Evolutionary conservation across 2,797 vertebrate genomes (phyloP).

Genomic region (Rhynchotus rufescens): DNA sequence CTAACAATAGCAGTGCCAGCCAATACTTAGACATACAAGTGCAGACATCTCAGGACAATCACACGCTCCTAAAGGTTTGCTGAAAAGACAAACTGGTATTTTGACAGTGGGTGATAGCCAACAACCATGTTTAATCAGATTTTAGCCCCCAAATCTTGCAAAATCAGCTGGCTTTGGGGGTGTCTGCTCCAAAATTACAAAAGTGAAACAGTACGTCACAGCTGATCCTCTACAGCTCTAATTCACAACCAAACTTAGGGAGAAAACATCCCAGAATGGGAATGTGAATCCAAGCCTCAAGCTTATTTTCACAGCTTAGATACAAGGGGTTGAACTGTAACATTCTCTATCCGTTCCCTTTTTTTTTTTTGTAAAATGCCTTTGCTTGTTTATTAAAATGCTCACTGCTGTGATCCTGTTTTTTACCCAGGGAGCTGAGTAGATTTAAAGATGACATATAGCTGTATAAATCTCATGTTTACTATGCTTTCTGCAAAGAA

Average conservation of each 20-base stretch:
- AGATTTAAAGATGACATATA: conserved; percentile 54
- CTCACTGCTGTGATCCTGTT: conserved; percentile 51
- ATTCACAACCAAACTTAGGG: neutral
- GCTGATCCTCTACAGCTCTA: conserved; percentile 5
- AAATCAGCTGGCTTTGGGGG: neutral
- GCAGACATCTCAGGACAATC: conserved; percentile 34
- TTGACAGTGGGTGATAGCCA: conserved; percentile 2
- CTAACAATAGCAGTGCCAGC: neutral
- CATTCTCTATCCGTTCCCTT: neutral
- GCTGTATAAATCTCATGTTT: conserved; percentile 40
- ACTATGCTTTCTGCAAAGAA: conserved; percentile 15
- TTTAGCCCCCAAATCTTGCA: conserved; percentile 31
- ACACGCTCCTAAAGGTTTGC: neutral
- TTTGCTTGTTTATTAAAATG: conserved; percentile 66
- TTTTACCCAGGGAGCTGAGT: conserved; percentile 26
- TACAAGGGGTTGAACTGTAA: neutral
- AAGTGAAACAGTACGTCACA: conserved; percentile 43
- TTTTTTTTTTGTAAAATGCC: conserved; percentile 19
- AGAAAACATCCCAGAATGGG: conserved; percentile 30
- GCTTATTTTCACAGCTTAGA: neutral
- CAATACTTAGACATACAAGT: conserved; percentile 34
- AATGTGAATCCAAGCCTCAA: neutral
- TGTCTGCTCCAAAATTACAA: conserved; percentile 60
- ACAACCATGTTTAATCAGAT: conserved; percentile 43
- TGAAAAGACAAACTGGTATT: conserved; percentile 22